Percentiles rank a stretch among this genome's conserved stretches.
phyloP scores from a whole-genome alignment of 1,140 invertebrate genomes.

The Nasonia vitripennis region DNA sequence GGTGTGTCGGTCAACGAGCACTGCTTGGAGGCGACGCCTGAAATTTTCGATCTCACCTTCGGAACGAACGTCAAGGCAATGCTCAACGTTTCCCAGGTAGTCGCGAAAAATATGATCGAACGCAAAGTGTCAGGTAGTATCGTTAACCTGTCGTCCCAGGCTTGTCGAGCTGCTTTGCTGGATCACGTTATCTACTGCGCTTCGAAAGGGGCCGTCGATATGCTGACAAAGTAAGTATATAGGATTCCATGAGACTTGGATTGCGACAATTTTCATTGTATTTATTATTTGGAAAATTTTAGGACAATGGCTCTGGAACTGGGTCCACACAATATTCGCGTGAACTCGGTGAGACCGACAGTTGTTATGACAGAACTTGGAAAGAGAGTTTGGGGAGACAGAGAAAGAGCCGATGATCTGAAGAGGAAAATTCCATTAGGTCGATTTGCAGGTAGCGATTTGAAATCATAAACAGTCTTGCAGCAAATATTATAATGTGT shows the following conservation, averaged over 20 bases:
- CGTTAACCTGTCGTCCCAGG: conserved; percentile 94
- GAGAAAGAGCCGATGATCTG: conserved; percentile 82
- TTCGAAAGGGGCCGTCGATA: conserved; percentile 82
- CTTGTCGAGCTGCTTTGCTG: conserved; percentile 80
- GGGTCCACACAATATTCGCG: conserved; percentile 88
- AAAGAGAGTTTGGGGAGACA: conserved; percentile 88
- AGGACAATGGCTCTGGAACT: conserved; percentile 90
- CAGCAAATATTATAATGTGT: not conserved
- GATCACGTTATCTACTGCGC: conserved; percentile 87
- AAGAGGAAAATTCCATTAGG: conserved; percentile 87
- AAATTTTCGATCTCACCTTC: conserved; percentile 83
- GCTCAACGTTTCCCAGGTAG: conserved; percentile 88
- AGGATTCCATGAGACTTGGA: not conserved
- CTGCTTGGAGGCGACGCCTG: conserved; percentile 80
- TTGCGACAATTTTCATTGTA: not conserved
- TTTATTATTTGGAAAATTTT: conserved; percentile 49
- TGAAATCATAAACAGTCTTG: not conserved
- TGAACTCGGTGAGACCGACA: conserved; percentile 93
- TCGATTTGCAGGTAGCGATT: conserved; percentile 68
- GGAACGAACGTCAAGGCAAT: conserved; percentile 90
- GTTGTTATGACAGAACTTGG: conserved; percentile 94
- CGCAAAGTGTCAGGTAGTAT: conserved; percentile 84
- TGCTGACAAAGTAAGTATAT: conserved; percentile 73
- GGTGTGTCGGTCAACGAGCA: conserved; percentile 75
- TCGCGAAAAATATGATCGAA: conserved; percentile 83